Conservation (phyloP, 2,113 vertebrate genomes). For the Crocuta crocuta region DNA sequence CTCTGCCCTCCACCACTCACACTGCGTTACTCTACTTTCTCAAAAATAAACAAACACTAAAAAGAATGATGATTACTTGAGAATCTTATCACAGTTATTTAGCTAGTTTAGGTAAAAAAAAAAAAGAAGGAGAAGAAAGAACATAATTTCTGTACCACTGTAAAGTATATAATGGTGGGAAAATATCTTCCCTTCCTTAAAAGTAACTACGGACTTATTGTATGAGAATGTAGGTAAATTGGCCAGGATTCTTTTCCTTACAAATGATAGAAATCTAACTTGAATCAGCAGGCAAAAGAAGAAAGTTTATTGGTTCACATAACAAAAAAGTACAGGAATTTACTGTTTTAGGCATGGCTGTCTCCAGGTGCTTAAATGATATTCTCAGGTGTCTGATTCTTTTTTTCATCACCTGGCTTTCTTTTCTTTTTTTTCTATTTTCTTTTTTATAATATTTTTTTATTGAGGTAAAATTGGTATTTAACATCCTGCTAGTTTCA, state of each 20-base stretch:
- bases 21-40: too few species aligned
- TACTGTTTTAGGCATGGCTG: not conserved
- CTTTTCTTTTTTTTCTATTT: not conserved
- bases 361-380: not conserved
- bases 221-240: not conserved
- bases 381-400: not conserved
- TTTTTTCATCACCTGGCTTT: not conserved
- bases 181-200: slow-evolving; percentile 8
- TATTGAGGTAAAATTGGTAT: not conserved
- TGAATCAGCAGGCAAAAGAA: not conserved
- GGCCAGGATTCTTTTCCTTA: not conserved
- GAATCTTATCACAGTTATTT: not conserved
- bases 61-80: not conserved
- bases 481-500: not conserved
- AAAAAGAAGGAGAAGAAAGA: not conserved
- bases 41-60: too few species aligned
- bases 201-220: not conserved
- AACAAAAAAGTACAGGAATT: not conserved
- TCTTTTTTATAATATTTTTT: not conserved
- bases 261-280: not conserved
- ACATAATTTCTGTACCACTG: not conserved
- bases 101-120: not conserved
- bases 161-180: not conserved
- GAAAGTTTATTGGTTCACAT: not conserved
- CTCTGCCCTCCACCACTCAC: too few species aligned